These are phyloP conservation scores for Acleris holmiana DNA, from an alignment of 2,888 invertebrate genomes.

Conservation along the genomic window DNA sequence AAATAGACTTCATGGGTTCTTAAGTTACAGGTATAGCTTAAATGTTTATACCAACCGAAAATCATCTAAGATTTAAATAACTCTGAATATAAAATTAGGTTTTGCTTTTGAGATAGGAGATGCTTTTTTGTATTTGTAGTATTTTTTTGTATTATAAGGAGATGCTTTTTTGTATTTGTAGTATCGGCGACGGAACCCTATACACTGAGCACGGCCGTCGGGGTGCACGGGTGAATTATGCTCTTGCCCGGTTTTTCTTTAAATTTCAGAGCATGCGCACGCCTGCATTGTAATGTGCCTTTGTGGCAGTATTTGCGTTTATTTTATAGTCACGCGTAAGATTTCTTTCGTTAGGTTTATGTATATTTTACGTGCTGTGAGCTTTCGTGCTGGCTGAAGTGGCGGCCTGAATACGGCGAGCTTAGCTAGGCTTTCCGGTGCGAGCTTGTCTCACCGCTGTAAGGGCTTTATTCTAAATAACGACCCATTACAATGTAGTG, in stretches of 20 bases:
- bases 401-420: conserved; percentile 26
- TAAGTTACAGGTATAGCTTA: no score
- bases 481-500: neutral
- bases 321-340: conserved; percentile 26
- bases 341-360: conserved; percentile 27
- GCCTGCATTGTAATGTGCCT: neutral
- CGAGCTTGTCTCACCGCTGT: conserved; percentile 14
- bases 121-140: no score
- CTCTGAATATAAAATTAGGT: no score
- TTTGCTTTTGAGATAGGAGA: no score
- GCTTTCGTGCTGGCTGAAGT: conserved; percentile 20
- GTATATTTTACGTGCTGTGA: conserved; percentile 28
- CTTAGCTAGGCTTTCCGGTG: conserved; percentile 21
- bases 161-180: no score
- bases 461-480: conserved; percentile 7
- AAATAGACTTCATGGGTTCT: no score
- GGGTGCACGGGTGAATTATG: no score
- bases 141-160: no score
- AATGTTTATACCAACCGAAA: no score
- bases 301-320: conserved; percentile 15
- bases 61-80: no score
- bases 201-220: no score
- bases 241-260: neutral
- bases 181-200: no score
- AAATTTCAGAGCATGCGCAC: neutral